Evolutionary conservation across 2,797 vertebrate species (phyloP), one percentile per base, ranked within the genome.

Genomic region (Sebastes vulpes): DNA sequence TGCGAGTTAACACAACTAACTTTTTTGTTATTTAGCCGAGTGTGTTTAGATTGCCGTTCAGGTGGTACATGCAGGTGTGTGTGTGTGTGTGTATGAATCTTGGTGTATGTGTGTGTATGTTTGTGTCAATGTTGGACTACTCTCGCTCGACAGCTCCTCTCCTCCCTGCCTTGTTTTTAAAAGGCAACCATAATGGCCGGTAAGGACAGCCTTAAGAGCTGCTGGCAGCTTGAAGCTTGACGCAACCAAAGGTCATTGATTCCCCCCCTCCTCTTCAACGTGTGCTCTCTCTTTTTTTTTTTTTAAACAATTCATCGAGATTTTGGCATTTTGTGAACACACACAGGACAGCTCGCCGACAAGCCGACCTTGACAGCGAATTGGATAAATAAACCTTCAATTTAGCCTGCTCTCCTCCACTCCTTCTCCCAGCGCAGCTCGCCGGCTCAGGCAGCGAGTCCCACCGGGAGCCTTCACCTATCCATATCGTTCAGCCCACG

Each of bases 311-410:
- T 98, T 97, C 97, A 96, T 98, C 95, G 94, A 96, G 96, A 97
- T 98, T 98, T 98, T 99, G 98, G 98, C 98, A 99, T 99, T 98
- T 98, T 98, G 97, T 97, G 98, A 98, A 97, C 97, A 96, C 96
- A 97, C 97, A 96, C 91, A 97, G 98, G 98, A 98, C 98, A 97
- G 97, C 97, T 98, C 96, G 95, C 97, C 95, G 97, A 98, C 97
- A 97, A 97, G 97, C 97, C 96, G 97, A 98, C 98, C 98, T 98
- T 99, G 98, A 99, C 98, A 99, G 98, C 96, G 96, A 97, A 97
- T 97, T 97, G 98, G 98, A 99, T 99, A 99, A 99, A 99, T 99
- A 99, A 99, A 99, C 98, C 98, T 98, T 98, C 98, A 98, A 98
- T 99, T 98, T 98, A 98, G 97, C 97, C 32, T 94, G 96, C 97